Base-by-base conservation (phyloP, 2,888 invertebrate genomes). In the Keiferia lycopersicella region DNA sequence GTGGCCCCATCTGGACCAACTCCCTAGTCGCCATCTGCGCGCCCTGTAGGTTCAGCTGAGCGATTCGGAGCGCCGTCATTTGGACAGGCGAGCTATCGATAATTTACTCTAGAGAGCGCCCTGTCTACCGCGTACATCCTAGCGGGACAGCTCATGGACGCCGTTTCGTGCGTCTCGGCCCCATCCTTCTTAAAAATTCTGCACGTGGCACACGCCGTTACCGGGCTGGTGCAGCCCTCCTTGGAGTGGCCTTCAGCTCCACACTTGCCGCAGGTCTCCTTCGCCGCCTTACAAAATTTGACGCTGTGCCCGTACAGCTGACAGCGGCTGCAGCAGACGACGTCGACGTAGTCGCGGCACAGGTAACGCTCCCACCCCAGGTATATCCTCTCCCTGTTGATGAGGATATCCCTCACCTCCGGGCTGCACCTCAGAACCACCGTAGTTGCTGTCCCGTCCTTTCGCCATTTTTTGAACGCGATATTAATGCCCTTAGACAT, bases 261-360 rank as follows among this genome's bases (percentile, higher is more conserved):
- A 12, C 77, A 77, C 0, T 63, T 66, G 0, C 71, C 71, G 18
- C 78, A 78, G 0, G 60, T 65, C 0, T 12, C 22, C 0, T 45
- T 48, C 0, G 38, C 41, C 0, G 71, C 64, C 1, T 69, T 12
- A 50, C 76, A 78, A 34, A 67, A 70, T 2, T 73, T 72, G 1
- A 73, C 77, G 0, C 76, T 76, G 68, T 80, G 76, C 0, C 79
- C 79, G 26, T 77, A 78, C 0, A 68, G 68, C 20, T 81, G 80
- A 57, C 81, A 80, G 7, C 68, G 74, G 0, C 6, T 50, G 63
- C 72, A 74, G 64, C 71, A 73, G 0, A 70, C 70, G 0, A 70
- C 12, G 10, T 62, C 70, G 0, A 70, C 12, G 10, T 62, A 67
- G 57, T 71, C 72, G 0, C 50, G 22, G 0, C 67, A 64, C 1